These are phyloP conservation scores for Sesamia inferens DNA, from an alignment of 2,888 invertebrate genomes.

Conservation along the genomic window DNA sequence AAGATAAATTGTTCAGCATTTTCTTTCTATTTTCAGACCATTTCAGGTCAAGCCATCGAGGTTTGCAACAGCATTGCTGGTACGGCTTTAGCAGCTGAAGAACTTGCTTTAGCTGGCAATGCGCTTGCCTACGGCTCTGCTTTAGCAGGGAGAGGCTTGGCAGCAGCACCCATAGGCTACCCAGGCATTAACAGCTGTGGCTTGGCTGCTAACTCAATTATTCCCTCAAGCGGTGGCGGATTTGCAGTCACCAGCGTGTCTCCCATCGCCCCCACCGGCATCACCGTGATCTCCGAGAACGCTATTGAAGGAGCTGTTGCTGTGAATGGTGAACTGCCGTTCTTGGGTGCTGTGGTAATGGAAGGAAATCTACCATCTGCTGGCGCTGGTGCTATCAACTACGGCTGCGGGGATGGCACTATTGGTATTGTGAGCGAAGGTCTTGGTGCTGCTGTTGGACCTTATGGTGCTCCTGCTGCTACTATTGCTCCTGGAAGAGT, in stretches of 20 bases:
- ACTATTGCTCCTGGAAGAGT: constrained; percentile 24
- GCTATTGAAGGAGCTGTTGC: constrained; percentile 63
- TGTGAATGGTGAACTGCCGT: constrained; percentile 66
- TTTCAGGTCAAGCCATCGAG: constrained; percentile 51
- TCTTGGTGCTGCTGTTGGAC: constrained; percentile 28
- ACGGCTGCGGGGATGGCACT: constrained; percentile 47
- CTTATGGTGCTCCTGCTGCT: constrained; percentile 30
- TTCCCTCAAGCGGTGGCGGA: constrained; percentile 58
- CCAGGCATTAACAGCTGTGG: constrained; percentile 27
- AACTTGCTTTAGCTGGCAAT: constrained; percentile 49
- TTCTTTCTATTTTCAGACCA: constrained; percentile 36
- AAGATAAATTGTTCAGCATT: background rate
- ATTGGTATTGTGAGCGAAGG: constrained; percentile 57
- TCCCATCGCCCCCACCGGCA: constrained; percentile 68
- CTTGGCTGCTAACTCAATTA: constrained; percentile 21
- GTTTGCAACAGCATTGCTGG: constrained; percentile 29
- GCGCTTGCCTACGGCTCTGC: constrained; percentile 36
- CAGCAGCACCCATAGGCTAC: constrained; percentile 19
- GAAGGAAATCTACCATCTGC: constrained; percentile 68
- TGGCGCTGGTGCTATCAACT: constrained; percentile 68
- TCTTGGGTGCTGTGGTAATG: constrained; percentile 66
- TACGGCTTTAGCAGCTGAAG: constrained; percentile 44
- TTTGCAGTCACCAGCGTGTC: constrained; percentile 67
- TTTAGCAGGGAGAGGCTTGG: constrained; percentile 12
- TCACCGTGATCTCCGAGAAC: constrained; percentile 68